Evolutionary conservation across 1,140 invertebrate species (phyloP).

Genomic region (Adelges cooleyi): DNA sequence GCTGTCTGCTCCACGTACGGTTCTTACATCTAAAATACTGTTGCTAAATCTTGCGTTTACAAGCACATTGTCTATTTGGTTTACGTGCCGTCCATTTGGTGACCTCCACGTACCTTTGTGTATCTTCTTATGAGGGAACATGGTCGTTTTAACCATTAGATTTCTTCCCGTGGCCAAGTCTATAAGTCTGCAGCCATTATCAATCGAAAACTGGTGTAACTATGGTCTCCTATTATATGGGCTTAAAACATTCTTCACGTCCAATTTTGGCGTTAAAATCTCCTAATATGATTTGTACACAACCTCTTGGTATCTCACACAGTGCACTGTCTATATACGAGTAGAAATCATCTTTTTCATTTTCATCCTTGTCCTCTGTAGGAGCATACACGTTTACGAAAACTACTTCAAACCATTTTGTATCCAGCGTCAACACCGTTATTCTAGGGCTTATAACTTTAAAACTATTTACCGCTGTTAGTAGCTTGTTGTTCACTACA

Average conservation of each 20-base stretch:
- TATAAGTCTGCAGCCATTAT: conserved; percentile 31
- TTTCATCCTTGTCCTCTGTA: not conserved
- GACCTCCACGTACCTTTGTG: too few relatives aligned
- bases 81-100: too few relatives aligned
- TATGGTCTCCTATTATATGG: conserved; percentile 35
- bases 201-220: conserved; percentile 33
- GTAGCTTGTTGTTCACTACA: too few relatives aligned
- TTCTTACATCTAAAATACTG: conserved; percentile 31
- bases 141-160: conserved; percentile 32
- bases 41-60: not conserved
- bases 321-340: not conserved
- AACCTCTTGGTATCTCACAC: conserved; percentile 18
- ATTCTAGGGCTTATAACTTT: conserved; percentile 1
- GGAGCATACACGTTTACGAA: conserved; percentile 1
- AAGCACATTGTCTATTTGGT: conserved; percentile 12
- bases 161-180: conserved; percentile 31
- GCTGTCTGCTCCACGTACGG: not conserved
- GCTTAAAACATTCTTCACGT: conserved; percentile 15
- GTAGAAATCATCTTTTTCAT: not conserved
- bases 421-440: not conserved
- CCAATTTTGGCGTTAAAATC: conserved; percentile 31
- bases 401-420: not conserved
- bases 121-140: too few relatives aligned
- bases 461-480: not conserved
- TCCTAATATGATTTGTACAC: conserved; percentile 27